A percentile compares a stretch with the other conserved stretches of the same genome.
Conservation (phyloP, 2,113 vertebrate species). For the Antechinus flavipes region DNA sequence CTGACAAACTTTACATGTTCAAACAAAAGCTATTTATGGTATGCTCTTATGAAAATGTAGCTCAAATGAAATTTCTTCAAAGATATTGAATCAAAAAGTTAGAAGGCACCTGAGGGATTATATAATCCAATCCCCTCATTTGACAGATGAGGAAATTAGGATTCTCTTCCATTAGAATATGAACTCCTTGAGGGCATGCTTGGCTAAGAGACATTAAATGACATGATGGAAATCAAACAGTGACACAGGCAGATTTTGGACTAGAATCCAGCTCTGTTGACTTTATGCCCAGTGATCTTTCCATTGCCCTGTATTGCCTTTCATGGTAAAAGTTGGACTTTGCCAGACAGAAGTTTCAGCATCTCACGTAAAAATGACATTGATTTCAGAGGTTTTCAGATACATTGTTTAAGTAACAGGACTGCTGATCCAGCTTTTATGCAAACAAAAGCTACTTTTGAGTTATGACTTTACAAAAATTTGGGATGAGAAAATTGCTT, state of each 20-base stretch:
- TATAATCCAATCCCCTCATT: not conserved
- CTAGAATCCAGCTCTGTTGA: not conserved
- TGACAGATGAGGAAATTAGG: not conserved
- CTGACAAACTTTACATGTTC: not conserved
- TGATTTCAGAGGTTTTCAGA: not conserved
- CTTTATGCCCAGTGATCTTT: not conserved
- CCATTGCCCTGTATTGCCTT: not conserved
- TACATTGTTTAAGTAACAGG: not conserved
- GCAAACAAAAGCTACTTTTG: constrained; percentile 7
- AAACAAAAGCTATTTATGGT: not conserved
- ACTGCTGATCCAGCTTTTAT: constrained; percentile 8
- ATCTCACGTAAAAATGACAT: not conserved
- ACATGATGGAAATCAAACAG: not conserved
- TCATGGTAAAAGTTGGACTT: not conserved
- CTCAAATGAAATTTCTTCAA: not conserved
- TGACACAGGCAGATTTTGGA: not conserved
- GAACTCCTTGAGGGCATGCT: not conserved
- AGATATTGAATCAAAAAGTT: not conserved
- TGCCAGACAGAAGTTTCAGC: not conserved
- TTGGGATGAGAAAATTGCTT: not conserved
- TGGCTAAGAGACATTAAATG: not conserved
- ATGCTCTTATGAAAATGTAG: not conserved
- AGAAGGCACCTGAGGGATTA: not conserved
- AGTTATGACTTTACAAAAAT: not conserved
- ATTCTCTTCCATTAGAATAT: not conserved